Evolutionary conservation across 1,140 invertebrate species (phyloP).

Genomic region (Berghia stephanieae): DNA sequence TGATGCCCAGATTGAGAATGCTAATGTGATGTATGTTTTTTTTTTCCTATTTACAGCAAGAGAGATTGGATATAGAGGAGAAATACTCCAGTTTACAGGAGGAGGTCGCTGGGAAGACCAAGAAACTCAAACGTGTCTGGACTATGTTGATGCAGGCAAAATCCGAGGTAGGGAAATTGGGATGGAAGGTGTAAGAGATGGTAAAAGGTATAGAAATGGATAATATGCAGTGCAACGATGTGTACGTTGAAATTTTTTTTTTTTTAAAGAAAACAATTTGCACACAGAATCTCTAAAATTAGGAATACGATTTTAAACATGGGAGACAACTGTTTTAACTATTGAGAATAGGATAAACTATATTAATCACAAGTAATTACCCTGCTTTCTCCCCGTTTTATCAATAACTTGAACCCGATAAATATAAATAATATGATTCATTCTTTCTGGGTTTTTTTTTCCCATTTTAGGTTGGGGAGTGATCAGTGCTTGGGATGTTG

Average conservation of each 20-base stretch:
- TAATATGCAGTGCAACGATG: no score
- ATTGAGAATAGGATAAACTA: no score
- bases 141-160: slow-evolving; percentile 67
- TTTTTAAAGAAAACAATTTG: not conserved
- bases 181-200: no score
- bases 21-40: not conserved
- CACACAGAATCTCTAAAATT: not conserved
- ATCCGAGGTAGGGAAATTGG: slow-evolving; percentile 66
- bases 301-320: not conserved
- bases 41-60: slow-evolving; percentile 64
- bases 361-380: no score
- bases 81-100: slow-evolving; percentile 90
- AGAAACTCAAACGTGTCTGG: slow-evolving; percentile 88
- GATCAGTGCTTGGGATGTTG: no score
- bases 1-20: not conserved
- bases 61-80: slow-evolving; percentile 95
- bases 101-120: slow-evolving; percentile 89
- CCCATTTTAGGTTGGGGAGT: no score
- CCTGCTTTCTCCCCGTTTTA: no score
- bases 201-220: no score
- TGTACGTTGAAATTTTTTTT: not conserved
- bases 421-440: no score
- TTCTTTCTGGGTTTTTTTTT: no score
- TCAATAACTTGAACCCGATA: no score
- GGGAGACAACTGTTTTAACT: not conserved